Conservation (phyloP, 1,140 invertebrate genomes). For the Littorina saxatilis region DNA sequence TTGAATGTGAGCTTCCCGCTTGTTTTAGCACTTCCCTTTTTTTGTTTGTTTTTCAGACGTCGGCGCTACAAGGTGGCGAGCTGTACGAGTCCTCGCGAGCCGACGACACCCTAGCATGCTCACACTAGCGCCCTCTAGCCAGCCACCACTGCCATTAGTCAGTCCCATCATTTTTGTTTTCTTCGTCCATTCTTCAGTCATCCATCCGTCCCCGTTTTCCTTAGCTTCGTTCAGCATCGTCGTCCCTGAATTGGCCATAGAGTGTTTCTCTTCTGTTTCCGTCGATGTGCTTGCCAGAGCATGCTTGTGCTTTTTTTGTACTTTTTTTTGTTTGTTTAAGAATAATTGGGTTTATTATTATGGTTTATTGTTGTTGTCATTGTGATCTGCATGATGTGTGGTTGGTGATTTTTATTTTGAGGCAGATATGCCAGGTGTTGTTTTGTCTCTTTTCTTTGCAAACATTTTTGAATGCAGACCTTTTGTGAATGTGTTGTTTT, state of each 20-base stretch:
- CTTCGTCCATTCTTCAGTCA: neutral
- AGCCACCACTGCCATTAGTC: conserved; percentile 22
- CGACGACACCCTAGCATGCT: conserved; percentile 63
- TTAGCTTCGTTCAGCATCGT: neutral
- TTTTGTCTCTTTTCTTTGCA: too few species aligned
- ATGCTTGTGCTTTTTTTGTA: too few species aligned
- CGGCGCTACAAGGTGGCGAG: conserved; percentile 71
- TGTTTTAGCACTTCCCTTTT: conserved; percentile 34
- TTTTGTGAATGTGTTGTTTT: too few species aligned
- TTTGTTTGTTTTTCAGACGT: conserved; percentile 66
- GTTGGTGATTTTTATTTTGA: too few species aligned
- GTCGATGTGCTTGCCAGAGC: too few species aligned
- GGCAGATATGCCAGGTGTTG: too few species aligned
- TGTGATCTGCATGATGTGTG: too few species aligned
- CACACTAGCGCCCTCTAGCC: conserved; percentile 25
- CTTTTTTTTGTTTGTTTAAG: too few species aligned
- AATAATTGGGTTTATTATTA: too few species aligned
- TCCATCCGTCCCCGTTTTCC: neutral
- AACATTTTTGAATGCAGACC: too few species aligned
- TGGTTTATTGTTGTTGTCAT: too few species aligned
- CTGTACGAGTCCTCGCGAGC: conserved; percentile 66
- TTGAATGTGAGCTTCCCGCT: conserved; percentile 36
- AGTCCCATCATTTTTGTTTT: neutral
- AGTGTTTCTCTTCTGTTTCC: too few species aligned
- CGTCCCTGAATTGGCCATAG: neutral